Percentiles rank a stretch among this genome's conserved stretches.
phyloP scores from a whole-genome alignment of 2,888 invertebrate genomes.

The Saturnia pavonia region DNA sequence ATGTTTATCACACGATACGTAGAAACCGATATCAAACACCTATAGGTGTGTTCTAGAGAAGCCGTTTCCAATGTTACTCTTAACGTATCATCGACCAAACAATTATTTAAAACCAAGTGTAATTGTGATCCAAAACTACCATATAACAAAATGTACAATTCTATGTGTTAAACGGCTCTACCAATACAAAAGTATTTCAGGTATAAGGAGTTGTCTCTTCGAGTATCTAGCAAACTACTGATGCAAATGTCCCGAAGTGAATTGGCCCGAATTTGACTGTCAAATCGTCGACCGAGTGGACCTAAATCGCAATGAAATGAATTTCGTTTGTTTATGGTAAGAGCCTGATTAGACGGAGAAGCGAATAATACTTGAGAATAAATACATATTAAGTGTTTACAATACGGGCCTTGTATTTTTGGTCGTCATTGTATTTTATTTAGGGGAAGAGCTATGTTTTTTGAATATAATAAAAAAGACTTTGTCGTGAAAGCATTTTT shows the following conservation, averaged over 20 bases:
- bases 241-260: constrained; percentile 27
- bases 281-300: constrained; percentile 17
- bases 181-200: constrained; percentile 20
- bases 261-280: constrained; percentile 20
- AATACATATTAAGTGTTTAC: constrained; percentile 21
- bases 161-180: constrained; percentile 36
- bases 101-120: too few relatives aligned
- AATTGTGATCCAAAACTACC: too few relatives aligned
- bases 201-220: constrained; percentile 36
- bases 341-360: constrained; percentile 17
- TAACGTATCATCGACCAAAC: too few relatives aligned
- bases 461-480: neutral
- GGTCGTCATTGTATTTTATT: neutral
- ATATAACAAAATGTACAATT: constrained; percentile 11
- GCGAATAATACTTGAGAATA: constrained; percentile 15
- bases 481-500: neutral
- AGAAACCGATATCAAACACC: too few relatives aligned
- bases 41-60: too few relatives aligned
- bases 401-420: neutral
- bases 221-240: constrained; percentile 27
- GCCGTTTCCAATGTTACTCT: too few relatives aligned
- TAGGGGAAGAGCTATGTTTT: neutral
- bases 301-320: neutral
- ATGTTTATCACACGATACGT: too few relatives aligned
- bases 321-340: constrained; percentile 20